Percentiles rank a stretch among this genome's conserved stretches.
Conservation (phyloP, 2,113 vertebrate genomes). For the Cottus gobio region DNA sequence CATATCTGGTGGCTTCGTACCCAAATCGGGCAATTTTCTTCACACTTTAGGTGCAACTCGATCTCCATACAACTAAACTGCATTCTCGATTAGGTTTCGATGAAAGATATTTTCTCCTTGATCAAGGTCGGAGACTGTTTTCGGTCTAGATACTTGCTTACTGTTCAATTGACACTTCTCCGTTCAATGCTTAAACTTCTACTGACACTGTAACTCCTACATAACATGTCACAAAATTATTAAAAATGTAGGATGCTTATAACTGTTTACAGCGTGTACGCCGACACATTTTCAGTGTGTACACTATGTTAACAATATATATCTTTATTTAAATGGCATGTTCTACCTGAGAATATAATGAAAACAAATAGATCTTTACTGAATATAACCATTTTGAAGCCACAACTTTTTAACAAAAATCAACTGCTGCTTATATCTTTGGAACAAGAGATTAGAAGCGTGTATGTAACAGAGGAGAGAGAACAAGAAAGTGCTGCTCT, state of each 20-base stretch:
- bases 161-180: neutral
- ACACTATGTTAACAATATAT: neutral
- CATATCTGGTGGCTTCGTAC: neutral
- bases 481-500: neutral
- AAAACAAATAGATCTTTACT: neutral
- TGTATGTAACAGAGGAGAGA: slow-evolving; percentile 11
- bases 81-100: neutral
- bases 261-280: neutral
- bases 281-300: neutral
- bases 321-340: neutral
- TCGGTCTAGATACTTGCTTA: no score
- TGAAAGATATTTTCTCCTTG: neutral
- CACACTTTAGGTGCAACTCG: neutral
- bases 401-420: neutral
- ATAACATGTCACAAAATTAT: neutral
- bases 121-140: neutral
- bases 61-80: neutral
- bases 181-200: neutral
- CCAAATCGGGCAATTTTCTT: neutral
- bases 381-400: neutral
- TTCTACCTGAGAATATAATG: neutral
- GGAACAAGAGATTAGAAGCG: slow-evolving; percentile 9
- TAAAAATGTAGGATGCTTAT: no score
- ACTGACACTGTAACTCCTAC: neutral
- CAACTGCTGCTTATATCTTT: neutral